Evolutionary conservation across 2,797 vertebrate genomes (phyloP).

Genomic region (Phyllotis vaccarum): DNA sequence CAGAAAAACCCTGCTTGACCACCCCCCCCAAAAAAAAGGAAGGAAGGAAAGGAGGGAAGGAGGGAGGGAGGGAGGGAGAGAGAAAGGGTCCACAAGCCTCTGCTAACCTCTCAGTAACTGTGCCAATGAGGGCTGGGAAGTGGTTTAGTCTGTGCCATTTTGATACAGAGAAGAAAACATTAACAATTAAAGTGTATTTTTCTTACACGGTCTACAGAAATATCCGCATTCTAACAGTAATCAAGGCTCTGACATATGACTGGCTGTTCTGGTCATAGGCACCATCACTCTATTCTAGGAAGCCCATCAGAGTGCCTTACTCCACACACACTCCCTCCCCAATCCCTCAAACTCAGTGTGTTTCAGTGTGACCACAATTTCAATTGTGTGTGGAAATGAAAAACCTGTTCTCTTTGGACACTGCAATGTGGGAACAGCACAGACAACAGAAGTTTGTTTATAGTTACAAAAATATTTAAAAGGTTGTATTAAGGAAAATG

Average conservation of each 20-base stretch:
- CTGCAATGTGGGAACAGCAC: background rate
- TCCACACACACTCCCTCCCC: background rate
- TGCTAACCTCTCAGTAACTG: background rate
- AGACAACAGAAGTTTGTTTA: constrained; percentile 34
- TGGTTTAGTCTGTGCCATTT: background rate
- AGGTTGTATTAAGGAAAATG: constrained; percentile 10
- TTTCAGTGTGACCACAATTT: background rate
- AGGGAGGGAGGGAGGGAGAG: too few species aligned
- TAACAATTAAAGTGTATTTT: background rate
- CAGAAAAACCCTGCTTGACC: background rate
- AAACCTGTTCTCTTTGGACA: background rate
- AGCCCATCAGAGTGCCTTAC: background rate
- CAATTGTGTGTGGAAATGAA: background rate
- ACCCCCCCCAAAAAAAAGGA: too few species aligned
- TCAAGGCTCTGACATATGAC: background rate
- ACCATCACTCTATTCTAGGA: background rate
- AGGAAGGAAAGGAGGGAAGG: too few species aligned
- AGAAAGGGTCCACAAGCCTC: background rate
- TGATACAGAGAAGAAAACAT: background rate
- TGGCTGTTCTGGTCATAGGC: background rate
- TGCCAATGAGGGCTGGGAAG: background rate
- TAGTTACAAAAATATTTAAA: constrained; percentile 35
- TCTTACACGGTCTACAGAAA: background rate
- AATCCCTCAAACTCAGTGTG: background rate
- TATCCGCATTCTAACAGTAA: background rate